These are phyloP conservation scores for Morelia viridis DNA, from an alignment of 2,797 vertebrate species.

Conservation along the genomic window DNA sequence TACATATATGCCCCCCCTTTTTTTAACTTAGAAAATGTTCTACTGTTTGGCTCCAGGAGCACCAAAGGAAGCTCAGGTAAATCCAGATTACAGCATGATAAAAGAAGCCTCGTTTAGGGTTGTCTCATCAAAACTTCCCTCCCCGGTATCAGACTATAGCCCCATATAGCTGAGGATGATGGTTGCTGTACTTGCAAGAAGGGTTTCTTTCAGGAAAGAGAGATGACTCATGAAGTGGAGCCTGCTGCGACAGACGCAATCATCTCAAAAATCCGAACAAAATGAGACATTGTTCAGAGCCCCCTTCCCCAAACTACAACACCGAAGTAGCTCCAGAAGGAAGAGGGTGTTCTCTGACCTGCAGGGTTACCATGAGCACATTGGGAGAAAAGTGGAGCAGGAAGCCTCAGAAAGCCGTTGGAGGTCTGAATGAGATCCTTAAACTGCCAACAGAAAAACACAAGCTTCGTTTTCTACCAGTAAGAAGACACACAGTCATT, in stretches of 20 bases:
- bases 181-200: background rate
- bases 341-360: slow-evolving; percentile 71
- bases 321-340: background rate
- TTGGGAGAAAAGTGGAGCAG: slow-evolving; percentile 77
- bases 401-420: slow-evolving; percentile 76
- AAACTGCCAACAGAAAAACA: slow-evolving; percentile 74
- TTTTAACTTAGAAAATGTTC: background rate
- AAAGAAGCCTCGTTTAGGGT: background rate
- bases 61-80: background rate
- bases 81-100: background rate
- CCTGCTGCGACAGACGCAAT: background rate
- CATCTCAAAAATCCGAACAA: too few species aligned
- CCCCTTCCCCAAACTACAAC: background rate
- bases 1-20: background rate
- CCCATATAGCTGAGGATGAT: background rate
- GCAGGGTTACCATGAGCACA: slow-evolving; percentile 87
- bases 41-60: background rate
- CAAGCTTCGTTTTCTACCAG: background rate
- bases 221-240: background rate
- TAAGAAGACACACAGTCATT: background rate
- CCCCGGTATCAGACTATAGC: background rate
- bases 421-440: slow-evolving; percentile 76
- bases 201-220: background rate
- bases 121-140: background rate
- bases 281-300: background rate